Percentiles rank a stretch among this genome's conserved stretches.
phyloP scores from a whole-genome alignment of 2,113 vertebrate species.

The Rhineura floridana region DNA sequence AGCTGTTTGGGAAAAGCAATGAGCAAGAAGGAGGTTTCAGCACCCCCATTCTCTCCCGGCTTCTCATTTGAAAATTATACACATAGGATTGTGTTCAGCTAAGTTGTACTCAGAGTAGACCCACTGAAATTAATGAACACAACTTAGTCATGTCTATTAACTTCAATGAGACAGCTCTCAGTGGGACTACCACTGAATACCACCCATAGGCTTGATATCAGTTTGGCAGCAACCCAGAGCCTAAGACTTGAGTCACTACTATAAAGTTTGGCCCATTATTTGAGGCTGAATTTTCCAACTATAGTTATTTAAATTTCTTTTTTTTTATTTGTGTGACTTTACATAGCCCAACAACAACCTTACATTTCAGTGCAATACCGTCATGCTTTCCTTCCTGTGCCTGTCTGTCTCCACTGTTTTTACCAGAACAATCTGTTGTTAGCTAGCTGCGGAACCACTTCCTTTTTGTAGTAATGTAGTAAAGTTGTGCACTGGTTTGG shows the following conservation, averaged over 20 bases:
- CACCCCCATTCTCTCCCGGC: too few species aligned
- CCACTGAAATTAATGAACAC: too few species aligned
- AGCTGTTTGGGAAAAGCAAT: neutral
- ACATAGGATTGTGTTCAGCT: neutral
- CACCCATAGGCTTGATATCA: neutral
- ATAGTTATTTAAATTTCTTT: neutral
- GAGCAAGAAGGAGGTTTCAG: neutral
- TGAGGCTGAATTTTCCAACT: neutral
- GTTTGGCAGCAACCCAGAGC: neutral
- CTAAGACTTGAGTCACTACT: too few species aligned
- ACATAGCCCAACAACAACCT: neutral
- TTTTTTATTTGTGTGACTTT: neutral
- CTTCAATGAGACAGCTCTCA: too few species aligned
- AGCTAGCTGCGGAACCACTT: constrained; percentile 28
- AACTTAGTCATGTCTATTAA: too few species aligned
- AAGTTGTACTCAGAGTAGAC: too few species aligned
- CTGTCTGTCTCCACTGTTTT: constrained; percentile 21
- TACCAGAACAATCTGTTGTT: constrained; percentile 20
- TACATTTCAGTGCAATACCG: neutral
- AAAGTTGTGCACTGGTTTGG: neutral
- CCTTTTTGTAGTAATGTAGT: neutral
- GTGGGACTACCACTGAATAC: too few species aligned
- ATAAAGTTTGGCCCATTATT: neutral
- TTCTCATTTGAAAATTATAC: neutral
- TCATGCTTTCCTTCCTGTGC: neutral